Conservation (phyloP, 2,113 vertebrate genomes). For the Pseudopipra pipra region DNA sequence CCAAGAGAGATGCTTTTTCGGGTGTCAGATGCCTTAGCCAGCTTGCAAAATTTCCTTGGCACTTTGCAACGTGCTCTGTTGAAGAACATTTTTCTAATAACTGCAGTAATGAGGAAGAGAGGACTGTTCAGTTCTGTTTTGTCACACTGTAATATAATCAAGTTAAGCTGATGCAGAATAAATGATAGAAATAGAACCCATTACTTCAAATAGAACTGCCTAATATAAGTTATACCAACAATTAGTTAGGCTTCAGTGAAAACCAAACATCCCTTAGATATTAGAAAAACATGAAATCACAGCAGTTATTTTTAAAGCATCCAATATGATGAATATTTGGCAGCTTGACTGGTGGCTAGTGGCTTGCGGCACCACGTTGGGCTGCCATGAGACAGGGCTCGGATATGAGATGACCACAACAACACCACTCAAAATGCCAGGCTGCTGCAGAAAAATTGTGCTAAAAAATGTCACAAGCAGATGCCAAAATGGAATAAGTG, state of each 20-base stretch:
- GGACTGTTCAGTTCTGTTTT: slow-evolving; percentile 24
- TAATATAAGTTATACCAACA: slow-evolving; percentile 44
- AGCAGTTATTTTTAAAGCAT: slow-evolving; percentile 51
- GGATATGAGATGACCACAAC: slow-evolving; percentile 37
- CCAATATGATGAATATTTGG: slow-evolving; percentile 43
- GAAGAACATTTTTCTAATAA: slow-evolving; percentile 49
- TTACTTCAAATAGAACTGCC: slow-evolving; percentile 50
- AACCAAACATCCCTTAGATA: slow-evolving; percentile 48
- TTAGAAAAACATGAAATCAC: slow-evolving; percentile 62
- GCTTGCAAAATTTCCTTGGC: slow-evolving; percentile 8
- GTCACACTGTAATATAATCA: background rate
- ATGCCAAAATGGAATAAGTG: background rate
- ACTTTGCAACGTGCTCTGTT: background rate
- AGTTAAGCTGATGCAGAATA: slow-evolving; percentile 47
- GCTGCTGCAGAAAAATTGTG: background rate
- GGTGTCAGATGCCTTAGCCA: background rate
- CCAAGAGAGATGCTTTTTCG: background rate
- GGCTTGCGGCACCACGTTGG: background rate
- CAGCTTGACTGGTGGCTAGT: slow-evolving; percentile 20
- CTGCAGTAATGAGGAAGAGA: slow-evolving; percentile 22
- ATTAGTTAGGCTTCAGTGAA: slow-evolving; percentile 59
- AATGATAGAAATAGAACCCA: slow-evolving; percentile 34
- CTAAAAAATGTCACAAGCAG: background rate
- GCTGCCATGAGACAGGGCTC: background rate
- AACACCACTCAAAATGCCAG: background rate